phyloP scores from a whole-genome alignment of 1,140 invertebrate genomes.

The Ceratina calcarata region DNA sequence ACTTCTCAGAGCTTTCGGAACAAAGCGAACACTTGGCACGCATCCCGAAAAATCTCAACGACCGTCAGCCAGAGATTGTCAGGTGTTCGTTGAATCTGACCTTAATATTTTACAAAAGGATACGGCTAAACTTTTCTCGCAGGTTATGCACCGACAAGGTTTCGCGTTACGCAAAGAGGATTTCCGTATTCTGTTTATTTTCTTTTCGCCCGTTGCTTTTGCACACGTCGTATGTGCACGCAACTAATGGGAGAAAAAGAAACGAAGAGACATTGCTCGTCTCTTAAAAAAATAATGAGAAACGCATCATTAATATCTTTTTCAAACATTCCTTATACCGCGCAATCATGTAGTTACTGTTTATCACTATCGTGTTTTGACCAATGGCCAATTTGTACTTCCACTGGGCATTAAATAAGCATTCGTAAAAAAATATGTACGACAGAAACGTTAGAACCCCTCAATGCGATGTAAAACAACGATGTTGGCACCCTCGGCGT shows the following conservation, averaged over 20 bases:
- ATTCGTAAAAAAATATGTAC: constrained; percentile 6
- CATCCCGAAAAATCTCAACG: constrained; percentile 46
- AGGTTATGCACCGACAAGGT: no score
- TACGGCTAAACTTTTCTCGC: not conserved
- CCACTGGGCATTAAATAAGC: not conserved
- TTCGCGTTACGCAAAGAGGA: not conserved
- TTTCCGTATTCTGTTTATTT: not conserved
- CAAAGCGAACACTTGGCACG: constrained; percentile 50
- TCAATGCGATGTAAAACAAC: constrained; percentile 32
- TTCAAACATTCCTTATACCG: no score
- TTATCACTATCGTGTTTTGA: not conserved
- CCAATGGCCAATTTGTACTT: constrained; percentile 11
- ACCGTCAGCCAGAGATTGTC: constrained; percentile 35
- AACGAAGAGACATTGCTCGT: no score
- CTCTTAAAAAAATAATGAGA: no score
- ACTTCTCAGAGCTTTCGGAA: constrained; percentile 24
- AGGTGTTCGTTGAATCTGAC: constrained; percentile 36
- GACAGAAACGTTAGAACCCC: not conserved
- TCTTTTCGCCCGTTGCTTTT: not conserved
- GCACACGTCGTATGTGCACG: no score
- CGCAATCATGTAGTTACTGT: no score
- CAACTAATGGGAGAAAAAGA: no score
- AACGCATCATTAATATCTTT: no score
- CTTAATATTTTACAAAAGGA: constrained; percentile 30
- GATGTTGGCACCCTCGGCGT: constrained; percentile 30